These are phyloP conservation scores for Lasioglossum calceatum DNA, from an alignment of 2,888 invertebrate genomes.

Conservation along the genomic window DNA sequence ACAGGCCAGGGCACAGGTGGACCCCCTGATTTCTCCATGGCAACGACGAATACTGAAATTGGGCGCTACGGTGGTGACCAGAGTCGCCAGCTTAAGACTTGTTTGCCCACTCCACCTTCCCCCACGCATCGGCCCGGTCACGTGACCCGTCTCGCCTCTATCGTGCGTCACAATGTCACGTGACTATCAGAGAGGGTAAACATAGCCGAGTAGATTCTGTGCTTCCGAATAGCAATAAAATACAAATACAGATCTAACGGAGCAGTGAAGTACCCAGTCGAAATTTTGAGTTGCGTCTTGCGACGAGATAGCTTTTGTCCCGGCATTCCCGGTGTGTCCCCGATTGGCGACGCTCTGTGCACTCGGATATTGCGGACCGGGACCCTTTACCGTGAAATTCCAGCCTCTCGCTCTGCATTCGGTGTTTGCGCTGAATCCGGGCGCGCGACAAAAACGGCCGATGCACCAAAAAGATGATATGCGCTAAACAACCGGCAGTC, in stretches of 20 bases:
- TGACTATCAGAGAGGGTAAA: too few species aligned
- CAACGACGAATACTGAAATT: too few species aligned
- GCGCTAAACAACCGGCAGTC: not conserved
- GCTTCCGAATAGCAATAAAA: not conserved
- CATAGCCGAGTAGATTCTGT: not conserved
- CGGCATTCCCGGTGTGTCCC: not conserved
- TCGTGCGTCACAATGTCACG: too few species aligned
- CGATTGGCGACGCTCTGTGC: not conserved
- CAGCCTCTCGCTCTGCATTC: not conserved
- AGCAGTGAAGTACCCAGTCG: not conserved
- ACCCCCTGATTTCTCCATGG: too few species aligned
- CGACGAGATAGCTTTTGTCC: not conserved
- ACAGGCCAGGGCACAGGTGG: too few species aligned
- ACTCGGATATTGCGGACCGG: conserved; percentile 1
- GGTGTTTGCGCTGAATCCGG: not conserved
- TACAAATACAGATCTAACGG: too few species aligned
- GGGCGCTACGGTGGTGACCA: too few species aligned
- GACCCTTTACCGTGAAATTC: not conserved
- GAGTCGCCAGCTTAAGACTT: too few species aligned
- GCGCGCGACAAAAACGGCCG: conserved; percentile 1
- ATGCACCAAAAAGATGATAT: conserved; percentile 2
- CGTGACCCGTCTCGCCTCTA: too few species aligned
- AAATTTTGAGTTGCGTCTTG: not conserved
- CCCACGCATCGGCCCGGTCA: too few species aligned
- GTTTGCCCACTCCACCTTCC: too few species aligned